Percentiles rank a stretch among this genome's conserved stretches.
Evolutionary conservation across 2,888 invertebrate genomes (phyloP).

Genomic region (Drosophila sordidula): DNA sequence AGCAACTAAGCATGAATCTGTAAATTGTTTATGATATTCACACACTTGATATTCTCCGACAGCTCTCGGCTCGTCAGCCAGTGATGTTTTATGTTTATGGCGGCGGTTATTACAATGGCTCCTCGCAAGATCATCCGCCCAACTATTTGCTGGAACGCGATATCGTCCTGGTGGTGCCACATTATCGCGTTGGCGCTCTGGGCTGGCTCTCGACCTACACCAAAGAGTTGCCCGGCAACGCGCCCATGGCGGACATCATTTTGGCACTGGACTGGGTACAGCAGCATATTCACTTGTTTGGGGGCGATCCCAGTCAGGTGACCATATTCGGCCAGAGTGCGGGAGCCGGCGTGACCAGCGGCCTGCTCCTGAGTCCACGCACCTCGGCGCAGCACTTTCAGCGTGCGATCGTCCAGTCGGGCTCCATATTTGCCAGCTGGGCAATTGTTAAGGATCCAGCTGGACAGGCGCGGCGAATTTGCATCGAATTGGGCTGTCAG

Average conservation of each 20-base stretch:
- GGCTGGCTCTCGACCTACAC: conserved; percentile 86
- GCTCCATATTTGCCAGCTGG: conserved; percentile 86
- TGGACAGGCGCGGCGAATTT: conserved; percentile 66
- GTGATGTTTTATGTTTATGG: conserved; percentile 86
- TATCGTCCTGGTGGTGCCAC: conserved; percentile 85
- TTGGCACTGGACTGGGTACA: conserved; percentile 86
- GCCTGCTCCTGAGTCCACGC: conserved; percentile 85
- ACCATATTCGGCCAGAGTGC: conserved; percentile 87
- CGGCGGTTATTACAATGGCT: conserved; percentile 84
- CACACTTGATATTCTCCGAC: background rate
- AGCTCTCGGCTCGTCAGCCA: conserved; percentile 80
- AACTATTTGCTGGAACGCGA: conserved; percentile 85
- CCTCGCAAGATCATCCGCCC: conserved; percentile 83
- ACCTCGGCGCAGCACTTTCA: conserved; percentile 84
- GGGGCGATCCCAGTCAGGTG: conserved; percentile 86
- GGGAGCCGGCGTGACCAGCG: conserved; percentile 85
- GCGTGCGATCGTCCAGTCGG: conserved; percentile 86
- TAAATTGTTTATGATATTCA: background rate
- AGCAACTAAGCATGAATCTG: too few relatives aligned
- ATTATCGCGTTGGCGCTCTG: conserved; percentile 86
- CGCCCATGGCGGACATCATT: conserved; percentile 86
- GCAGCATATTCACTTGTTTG: conserved; percentile 85
- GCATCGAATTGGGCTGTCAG: conserved; percentile 46
- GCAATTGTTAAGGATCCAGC: conserved; percentile 84
- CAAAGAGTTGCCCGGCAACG: conserved; percentile 86